Evolutionary conservation across 2,113 vertebrate species (phyloP).

Genomic region (Reinhardtius hippoglossoides): DNA sequence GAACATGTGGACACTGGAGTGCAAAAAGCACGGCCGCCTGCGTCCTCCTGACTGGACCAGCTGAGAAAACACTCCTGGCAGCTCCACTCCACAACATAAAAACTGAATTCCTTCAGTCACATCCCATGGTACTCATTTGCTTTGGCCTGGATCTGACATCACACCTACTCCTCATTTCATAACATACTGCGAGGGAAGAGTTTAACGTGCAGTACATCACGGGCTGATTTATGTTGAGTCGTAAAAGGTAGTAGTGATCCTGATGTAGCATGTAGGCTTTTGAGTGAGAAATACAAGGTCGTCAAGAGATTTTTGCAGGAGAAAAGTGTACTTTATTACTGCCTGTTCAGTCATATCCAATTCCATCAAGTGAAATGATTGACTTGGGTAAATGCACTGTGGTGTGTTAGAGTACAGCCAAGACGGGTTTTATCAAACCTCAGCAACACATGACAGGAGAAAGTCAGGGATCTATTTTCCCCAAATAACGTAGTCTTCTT

Average conservation of each 20-base stretch:
- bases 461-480: background rate
- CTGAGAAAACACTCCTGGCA: slow-evolving; percentile 69
- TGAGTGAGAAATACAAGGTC: slow-evolving; percentile 20
- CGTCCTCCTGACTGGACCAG: slow-evolving; percentile 59
- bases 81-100: slow-evolving; percentile 25
- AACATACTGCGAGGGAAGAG: slow-evolving; percentile 34
- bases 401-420: background rate
- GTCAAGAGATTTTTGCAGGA: slow-evolving; percentile 25
- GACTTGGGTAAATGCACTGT: slow-evolving; percentile 27
- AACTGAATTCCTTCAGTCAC: slow-evolving; percentile 39
- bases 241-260: slow-evolving; percentile 27
- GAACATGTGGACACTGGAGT: slow-evolving; percentile 55
- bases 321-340: slow-evolving; percentile 18
- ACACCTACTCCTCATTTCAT: slow-evolving; percentile 59
- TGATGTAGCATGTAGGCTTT: slow-evolving; percentile 27
- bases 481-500: background rate
- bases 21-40: slow-evolving; percentile 40
- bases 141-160: slow-evolving; percentile 57
- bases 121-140: slow-evolving; percentile 48
- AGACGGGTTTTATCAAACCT: too few relatives aligned
- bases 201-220: slow-evolving; percentile 42
- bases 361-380: slow-evolving; percentile 18
- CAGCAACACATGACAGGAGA: background rate
- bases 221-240: slow-evolving; percentile 52
- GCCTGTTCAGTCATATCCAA: slow-evolving; percentile 10